Percentiles rank a stretch among this genome's conserved stretches.
These are phyloP conservation scores for Polylopha cassiicola DNA, from an alignment of 2,888 invertebrate genomes.

Conservation along the genomic window DNA sequence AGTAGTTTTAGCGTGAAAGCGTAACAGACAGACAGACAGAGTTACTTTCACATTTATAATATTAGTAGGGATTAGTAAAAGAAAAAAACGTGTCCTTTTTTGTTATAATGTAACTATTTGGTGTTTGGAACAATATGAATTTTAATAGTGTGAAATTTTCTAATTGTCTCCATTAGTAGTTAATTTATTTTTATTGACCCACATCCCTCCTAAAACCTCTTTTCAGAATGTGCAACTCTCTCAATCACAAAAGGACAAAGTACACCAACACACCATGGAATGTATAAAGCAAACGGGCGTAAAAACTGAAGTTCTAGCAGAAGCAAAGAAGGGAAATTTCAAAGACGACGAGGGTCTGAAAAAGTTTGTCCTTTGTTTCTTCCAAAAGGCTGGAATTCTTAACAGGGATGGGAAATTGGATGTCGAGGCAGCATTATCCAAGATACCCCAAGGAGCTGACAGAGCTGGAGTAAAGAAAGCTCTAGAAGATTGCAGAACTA, in stretches of 20 bases:
- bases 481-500: slow-evolving; percentile 35
- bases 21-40: no score
- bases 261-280: slow-evolving; percentile 37
- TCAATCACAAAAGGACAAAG: slow-evolving; percentile 48
- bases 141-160: no score
- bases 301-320: slow-evolving; percentile 47
- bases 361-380: slow-evolving; percentile 49
- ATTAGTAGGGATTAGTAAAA: no score
- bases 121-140: no score
- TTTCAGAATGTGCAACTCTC: slow-evolving; percentile 48
- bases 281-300: slow-evolving; percentile 57
- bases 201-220: no score
- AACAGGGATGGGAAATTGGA: slow-evolving; percentile 41
- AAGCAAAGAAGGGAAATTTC: slow-evolving; percentile 40
- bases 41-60: no score
- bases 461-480: slow-evolving; percentile 34
- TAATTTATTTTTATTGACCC: no score
- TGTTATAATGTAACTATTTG: no score
- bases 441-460: slow-evolving; percentile 33
- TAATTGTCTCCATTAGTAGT: no score
- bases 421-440: slow-evolving; percentile 37
- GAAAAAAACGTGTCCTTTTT: no score
- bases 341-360: slow-evolving; percentile 42
- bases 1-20: no score
- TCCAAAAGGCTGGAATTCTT: slow-evolving; percentile 38